phyloP scores from a whole-genome alignment of 2,113 vertebrate species.

The Willisornis vidua region DNA sequence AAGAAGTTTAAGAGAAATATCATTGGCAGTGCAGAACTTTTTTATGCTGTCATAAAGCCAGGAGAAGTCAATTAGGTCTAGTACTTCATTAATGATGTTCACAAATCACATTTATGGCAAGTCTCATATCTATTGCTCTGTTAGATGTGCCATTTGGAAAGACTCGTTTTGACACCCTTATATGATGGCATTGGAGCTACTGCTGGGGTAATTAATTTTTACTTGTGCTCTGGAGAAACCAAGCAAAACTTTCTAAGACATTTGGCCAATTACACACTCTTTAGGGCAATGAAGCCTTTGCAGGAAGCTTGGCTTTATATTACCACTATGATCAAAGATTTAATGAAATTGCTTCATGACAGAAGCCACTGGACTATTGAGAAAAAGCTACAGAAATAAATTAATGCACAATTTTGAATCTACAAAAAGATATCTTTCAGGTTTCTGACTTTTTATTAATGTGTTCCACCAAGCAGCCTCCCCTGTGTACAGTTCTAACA shows the following conservation, averaged over 20 bases:
- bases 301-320: constrained; percentile 67
- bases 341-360: constrained; percentile 72
- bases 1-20: constrained; percentile 67
- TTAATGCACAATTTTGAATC: constrained; percentile 61
- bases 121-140: constrained; percentile 54
- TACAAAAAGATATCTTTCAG: constrained; percentile 61
- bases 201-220: constrained; percentile 79
- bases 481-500: constrained; percentile 59
- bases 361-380: constrained; percentile 71
- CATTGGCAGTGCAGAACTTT: constrained; percentile 64
- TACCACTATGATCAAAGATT: constrained; percentile 58
- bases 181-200: constrained; percentile 62
- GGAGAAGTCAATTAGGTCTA: constrained; percentile 80
- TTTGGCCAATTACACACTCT: constrained; percentile 75
- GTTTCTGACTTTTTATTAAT: constrained; percentile 76
- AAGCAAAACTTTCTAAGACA: constrained; percentile 74
- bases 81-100: constrained; percentile 76
- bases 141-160: constrained; percentile 69
- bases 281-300: constrained; percentile 70
- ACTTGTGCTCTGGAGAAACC: constrained; percentile 73
- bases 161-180: constrained; percentile 72
- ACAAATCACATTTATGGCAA: constrained; percentile 81
- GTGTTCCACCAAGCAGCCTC: constrained; percentile 59
- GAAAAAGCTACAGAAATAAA: constrained; percentile 74
- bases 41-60: constrained; percentile 76